Conservation (phyloP, 37 sponge, comb jelly and placozoan genomes). For the Halichondria panicea region DNA sequence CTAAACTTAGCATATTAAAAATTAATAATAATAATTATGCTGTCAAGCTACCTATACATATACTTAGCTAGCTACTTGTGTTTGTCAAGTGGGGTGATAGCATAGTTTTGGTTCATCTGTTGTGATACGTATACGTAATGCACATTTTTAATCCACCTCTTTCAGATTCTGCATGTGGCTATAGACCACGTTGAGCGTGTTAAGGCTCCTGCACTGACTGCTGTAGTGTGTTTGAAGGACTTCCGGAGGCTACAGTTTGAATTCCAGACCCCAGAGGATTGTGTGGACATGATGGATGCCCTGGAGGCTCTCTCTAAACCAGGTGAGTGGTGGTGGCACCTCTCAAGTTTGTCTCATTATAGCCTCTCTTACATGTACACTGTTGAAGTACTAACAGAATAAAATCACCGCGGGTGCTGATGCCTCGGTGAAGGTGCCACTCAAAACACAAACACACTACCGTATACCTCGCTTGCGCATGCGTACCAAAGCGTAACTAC, state of each 20-base stretch:
- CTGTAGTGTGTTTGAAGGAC: conserved; percentile 49
- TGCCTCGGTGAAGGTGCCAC: neutral
- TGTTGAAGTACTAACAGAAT: neutral
- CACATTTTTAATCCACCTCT: neutral
- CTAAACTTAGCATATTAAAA: neutral
- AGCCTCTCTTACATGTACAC: neutral
- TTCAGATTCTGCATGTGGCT: conserved; percentile 57
- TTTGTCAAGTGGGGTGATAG: neutral
- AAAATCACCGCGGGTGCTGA: neutral
- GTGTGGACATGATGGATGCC: conserved; percentile 33
- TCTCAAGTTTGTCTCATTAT: no score
- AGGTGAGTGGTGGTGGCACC: conserved; percentile 20
- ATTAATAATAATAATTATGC: neutral
- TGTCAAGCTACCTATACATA: no score
- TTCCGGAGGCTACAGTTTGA: conserved; percentile 54
- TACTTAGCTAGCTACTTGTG: no score
- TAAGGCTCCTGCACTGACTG: neutral
- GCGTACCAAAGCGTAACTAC: no score
- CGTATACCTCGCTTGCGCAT: no score
- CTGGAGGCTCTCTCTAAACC: conserved; percentile 54
- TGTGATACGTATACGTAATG: neutral
- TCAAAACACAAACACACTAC: no score
- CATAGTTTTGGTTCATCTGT: neutral
- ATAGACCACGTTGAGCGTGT: conserved; percentile 34
- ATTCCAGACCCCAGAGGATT: conserved; percentile 32